A percentile compares a stretch with the other conserved stretches of the same genome.
Conservation (phyloP, 2,888 invertebrate species). For the Patella caerulea region DNA sequence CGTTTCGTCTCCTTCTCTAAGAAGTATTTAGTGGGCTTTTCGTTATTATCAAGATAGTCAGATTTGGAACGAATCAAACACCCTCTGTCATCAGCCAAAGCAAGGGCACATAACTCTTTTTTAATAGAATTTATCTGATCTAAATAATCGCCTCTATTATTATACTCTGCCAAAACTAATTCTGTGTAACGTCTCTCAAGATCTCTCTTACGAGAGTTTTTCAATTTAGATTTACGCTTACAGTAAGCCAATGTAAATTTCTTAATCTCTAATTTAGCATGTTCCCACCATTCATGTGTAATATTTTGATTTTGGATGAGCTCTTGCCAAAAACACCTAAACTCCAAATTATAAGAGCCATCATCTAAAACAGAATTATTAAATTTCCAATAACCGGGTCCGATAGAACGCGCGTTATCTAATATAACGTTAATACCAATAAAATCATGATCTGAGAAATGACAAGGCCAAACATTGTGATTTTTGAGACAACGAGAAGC, state of each 20-base stretch:
- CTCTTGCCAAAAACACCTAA: neutral
- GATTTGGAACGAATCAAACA: too few relatives aligned
- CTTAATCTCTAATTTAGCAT: neutral
- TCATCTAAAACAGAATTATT: constrained; percentile 1
- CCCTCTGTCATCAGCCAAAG: neutral
- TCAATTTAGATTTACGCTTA: constrained; percentile 10
- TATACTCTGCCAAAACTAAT: constrained; percentile 14
- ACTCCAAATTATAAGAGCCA: neutral
- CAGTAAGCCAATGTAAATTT: neutral
- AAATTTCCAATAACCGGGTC: constrained; percentile 3
- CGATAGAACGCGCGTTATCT: neutral
- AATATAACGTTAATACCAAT: neutral
- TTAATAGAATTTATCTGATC: neutral
- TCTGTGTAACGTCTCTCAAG: constrained; percentile 13
- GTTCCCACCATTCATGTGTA: neutral
- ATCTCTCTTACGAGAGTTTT: constrained; percentile 2
- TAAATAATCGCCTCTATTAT: constrained; percentile 15
- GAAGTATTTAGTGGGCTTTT: constrained; percentile 13
- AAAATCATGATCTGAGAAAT: constrained; percentile 4
- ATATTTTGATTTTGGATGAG: neutral
- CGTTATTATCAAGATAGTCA: too few relatives aligned
- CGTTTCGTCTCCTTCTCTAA: constrained; percentile 16
- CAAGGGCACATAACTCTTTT: neutral
- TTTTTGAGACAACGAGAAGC: neutral
- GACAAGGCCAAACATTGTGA: neutral